A percentile compares a stretch with the other conserved stretches of the same genome.
These are phyloP conservation scores for Cinclus cinclus DNA, from an alignment of 2,113 vertebrate species.

Conservation along the genomic window DNA sequence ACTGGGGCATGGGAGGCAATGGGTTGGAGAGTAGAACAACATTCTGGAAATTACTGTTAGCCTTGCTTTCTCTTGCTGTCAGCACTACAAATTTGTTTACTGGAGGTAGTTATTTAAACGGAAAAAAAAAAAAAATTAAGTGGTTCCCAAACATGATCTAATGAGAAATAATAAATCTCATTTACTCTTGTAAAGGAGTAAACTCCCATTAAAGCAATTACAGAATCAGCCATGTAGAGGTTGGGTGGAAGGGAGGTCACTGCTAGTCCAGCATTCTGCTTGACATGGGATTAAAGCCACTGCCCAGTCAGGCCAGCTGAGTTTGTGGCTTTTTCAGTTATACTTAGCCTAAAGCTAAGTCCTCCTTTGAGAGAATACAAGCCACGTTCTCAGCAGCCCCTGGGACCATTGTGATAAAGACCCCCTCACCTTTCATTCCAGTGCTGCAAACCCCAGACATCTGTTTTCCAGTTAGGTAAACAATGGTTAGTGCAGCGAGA, in stretches of 20 bases:
- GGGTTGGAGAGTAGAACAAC: not conserved
- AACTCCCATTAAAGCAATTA: not conserved
- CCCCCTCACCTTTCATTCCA: not conserved
- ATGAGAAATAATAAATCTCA: slow-evolving; percentile 5
- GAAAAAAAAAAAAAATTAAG: not conserved
- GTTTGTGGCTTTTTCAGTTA: not conserved
- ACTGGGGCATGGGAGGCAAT: not conserved
- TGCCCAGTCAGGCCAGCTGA: not conserved
- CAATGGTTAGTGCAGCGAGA: not conserved
- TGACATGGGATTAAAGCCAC: not conserved
- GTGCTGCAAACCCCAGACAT: not conserved
- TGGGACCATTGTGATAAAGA: not conserved
- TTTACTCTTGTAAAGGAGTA: not conserved
- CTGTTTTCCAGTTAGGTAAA: not conserved
- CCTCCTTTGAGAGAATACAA: not conserved
- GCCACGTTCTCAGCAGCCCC: not conserved
- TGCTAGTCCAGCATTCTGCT: accelerated
- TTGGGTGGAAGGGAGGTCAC: not conserved
- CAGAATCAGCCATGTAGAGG: not conserved
- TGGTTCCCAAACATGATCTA: not conserved
- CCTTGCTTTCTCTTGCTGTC: slow-evolving; percentile 9
- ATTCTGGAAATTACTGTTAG: slow-evolving; percentile 1
- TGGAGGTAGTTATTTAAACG: not conserved
- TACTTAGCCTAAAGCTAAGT: not conserved
- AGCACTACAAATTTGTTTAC: not conserved